Evolutionary conservation across 2,797 vertebrate genomes (phyloP).

Genomic region (Ctenopoma kingsleyae): DNA sequence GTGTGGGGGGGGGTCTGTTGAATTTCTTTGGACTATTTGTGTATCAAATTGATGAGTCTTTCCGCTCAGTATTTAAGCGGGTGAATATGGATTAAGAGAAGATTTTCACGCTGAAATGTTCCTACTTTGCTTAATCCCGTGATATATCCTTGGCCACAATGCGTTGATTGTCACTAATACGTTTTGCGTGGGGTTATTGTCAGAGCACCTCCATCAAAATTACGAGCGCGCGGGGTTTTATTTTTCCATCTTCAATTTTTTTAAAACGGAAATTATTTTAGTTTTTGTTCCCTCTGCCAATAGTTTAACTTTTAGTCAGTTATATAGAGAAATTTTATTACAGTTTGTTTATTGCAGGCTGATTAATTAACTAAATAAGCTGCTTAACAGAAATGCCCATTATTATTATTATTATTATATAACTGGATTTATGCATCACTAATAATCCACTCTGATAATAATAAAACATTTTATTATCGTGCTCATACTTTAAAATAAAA

Average conservation of each 20-base stretch:
- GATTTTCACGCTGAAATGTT: conserved; percentile 81
- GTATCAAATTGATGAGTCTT: conserved; percentile 61
- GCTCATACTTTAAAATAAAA: not conserved
- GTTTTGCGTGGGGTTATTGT: conserved; percentile 70
- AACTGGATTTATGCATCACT: not conserved
- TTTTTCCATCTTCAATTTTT: not conserved
- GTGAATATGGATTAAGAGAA: conserved; percentile 81
- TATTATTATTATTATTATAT: conserved; percentile 8
- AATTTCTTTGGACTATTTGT: conserved; percentile 56
- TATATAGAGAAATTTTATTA: not conserved
- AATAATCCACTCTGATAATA: not conserved
- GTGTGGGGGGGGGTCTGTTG: conserved; percentile 1
- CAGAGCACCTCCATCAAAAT: conserved; percentile 67
- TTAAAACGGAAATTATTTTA: not conserved
- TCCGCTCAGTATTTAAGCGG: conserved; percentile 62
- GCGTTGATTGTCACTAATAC: conserved; percentile 85
- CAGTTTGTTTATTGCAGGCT: not conserved
- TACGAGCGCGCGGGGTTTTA: conserved; percentile 12
- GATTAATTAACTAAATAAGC: not conserved
- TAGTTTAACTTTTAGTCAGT: not conserved
- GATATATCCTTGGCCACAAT: conserved; percentile 76
- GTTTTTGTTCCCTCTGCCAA: not conserved
- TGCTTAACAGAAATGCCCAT: not conserved
- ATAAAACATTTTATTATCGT: not conserved
- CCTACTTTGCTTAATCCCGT: conserved; percentile 78